Evolutionary conservation across 2,888 invertebrate genomes (phyloP).

Genomic region (Agrotis segetum): DNA sequence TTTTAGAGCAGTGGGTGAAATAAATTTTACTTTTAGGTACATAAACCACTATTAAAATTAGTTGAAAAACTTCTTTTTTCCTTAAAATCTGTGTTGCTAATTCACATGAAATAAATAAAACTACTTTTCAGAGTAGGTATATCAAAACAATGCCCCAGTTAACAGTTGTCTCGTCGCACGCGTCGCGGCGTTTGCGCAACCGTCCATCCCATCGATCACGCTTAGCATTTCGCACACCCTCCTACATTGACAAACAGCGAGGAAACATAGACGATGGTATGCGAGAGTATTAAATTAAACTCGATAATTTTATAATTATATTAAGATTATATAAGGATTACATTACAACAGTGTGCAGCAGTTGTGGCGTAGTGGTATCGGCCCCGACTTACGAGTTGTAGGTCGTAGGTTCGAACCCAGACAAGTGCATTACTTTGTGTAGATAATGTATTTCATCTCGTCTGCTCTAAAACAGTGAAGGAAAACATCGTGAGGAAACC

Average conservation of each 20-base stretch:
- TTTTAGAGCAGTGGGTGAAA: no score
- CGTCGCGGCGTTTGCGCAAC: conserved; percentile 75
- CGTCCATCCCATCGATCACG: conserved; percentile 87
- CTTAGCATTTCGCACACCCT: conserved; percentile 77
- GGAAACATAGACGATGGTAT: conserved; percentile 29
- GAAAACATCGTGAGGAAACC: no score
- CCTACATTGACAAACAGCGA: conserved; percentile 79
- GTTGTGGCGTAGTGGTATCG: no score
- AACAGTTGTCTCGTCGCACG: conserved; percentile 55
- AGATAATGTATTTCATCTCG: no score
- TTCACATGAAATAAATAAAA: background rate
- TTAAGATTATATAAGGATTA: no score
- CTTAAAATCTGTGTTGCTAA: background rate
- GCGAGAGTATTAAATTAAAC: background rate
- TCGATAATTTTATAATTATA: background rate
- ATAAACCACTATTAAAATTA: no score
- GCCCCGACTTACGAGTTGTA: no score
- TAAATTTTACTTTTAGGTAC: no score
- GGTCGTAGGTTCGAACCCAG: no score
- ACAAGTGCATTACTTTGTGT: no score
- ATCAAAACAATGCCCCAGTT: conserved; percentile 52
- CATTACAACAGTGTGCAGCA: no score
- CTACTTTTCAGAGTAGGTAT: conserved; percentile 13
- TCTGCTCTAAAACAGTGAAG: no score
- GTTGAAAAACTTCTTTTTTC: background rate